Conservation (phyloP, 2,113 vertebrate species). For the Eleginops maclovinus region DNA sequence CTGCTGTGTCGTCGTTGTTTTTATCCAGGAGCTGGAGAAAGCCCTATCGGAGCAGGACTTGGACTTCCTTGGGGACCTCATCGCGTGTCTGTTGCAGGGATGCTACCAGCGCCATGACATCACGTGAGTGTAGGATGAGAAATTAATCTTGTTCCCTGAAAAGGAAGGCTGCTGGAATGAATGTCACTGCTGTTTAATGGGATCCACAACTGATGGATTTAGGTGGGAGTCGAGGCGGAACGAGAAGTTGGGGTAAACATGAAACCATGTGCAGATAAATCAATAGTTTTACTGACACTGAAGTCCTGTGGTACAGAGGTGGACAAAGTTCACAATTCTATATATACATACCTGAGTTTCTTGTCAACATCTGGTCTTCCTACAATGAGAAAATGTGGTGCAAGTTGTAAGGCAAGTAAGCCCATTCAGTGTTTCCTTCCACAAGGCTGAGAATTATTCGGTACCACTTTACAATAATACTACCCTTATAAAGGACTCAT, state of each 20-base stretch:
- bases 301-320: not conserved
- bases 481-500: too few species aligned
- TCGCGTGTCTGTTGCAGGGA: conserved; percentile 95
- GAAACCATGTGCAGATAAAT: not conserved
- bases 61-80: conserved; percentile 93
- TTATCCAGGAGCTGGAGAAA: conserved; percentile 92
- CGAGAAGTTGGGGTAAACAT: not conserved
- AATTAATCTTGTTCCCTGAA: accelerated
- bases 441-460: not conserved
- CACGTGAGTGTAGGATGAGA: conserved; percentile 88
- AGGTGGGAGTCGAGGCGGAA: not conserved
- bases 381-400: not conserved
- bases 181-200: not conserved
- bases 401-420: too few species aligned
- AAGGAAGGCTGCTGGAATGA: not conserved
- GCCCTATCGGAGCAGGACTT: conserved; percentile 92
- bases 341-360: not conserved
- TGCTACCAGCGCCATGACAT: conserved; percentile 98
- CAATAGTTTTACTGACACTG: not conserved
- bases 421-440: not conserved
- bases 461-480: too few species aligned
- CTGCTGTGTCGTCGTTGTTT: conserved; percentile 8
- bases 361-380: not conserved
- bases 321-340: not conserved
- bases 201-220: not conserved